These are phyloP conservation scores for Heliangelus exortis DNA, from an alignment of 2,797 vertebrate species.

Conservation along the genomic window DNA sequence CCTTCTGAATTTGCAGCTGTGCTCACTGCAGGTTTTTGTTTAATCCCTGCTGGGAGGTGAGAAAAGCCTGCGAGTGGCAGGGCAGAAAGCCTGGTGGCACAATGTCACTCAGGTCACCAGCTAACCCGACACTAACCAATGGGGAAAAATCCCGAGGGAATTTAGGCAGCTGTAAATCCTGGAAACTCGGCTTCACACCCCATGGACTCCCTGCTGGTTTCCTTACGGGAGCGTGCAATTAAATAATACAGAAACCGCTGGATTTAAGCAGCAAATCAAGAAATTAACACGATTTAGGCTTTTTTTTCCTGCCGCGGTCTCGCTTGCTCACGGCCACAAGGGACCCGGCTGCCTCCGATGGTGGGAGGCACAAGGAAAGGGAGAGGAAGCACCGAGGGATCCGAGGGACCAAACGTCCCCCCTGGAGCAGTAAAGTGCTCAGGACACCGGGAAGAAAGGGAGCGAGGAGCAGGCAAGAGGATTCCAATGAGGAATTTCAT, in stretches of 20 bases:
- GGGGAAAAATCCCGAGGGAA: background rate
- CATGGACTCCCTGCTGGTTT: background rate
- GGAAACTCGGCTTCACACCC: background rate
- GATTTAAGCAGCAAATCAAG: background rate
- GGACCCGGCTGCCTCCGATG: background rate
- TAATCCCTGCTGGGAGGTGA: background rate
- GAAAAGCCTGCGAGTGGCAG: background rate
- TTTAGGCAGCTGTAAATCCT: slow-evolving; percentile 19
- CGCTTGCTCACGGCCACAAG: background rate
- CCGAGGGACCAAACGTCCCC: accelerated
- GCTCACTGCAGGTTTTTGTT: background rate
- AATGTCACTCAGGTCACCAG: slow-evolving; percentile 26
- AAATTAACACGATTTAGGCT: background rate
- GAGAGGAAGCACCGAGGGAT: background rate
- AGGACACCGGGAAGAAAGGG: background rate
- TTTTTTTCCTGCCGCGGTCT: background rate
- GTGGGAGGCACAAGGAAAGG: background rate
- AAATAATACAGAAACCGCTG: background rate
- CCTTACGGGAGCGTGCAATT: background rate
- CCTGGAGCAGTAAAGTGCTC: background rate
- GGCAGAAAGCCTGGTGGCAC: background rate
- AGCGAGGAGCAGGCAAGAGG: background rate
- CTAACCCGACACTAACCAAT: background rate
- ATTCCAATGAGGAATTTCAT: background rate
- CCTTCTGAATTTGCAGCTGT: background rate